These are phyloP conservation scores for Spea hammondii DNA, from an alignment of 2,797 vertebrate genomes.

Conservation along the genomic window DNA sequence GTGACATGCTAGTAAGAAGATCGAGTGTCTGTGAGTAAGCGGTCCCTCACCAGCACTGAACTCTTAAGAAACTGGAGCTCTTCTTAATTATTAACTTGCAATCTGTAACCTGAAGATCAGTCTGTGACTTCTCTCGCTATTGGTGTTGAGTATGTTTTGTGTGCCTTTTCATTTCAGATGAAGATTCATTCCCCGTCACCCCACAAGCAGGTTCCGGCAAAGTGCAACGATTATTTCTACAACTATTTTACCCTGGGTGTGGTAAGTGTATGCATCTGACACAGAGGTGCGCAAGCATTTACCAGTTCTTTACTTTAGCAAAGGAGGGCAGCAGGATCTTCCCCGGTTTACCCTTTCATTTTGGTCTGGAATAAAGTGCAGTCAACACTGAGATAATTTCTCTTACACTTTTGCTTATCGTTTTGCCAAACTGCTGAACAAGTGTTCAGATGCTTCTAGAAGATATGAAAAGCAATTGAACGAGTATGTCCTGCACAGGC, in stretches of 20 bases:
- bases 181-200: constrained; percentile 98
- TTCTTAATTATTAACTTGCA: background rate
- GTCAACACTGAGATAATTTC: too few species aligned
- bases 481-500: too few species aligned
- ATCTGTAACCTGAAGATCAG: background rate
- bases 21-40: background rate
- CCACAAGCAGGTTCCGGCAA: constrained; percentile 96
- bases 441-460: too few species aligned
- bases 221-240: constrained; percentile 99
- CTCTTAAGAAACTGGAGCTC: background rate
- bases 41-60: background rate
- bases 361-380: too few species aligned
- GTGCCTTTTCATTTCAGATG: constrained; percentile 77
- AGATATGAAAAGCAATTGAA: too few species aligned
- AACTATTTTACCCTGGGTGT: constrained; percentile 98
- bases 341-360: too few species aligned
- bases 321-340: too few species aligned
- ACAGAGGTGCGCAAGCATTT: background rate
- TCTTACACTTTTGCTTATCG: too few species aligned
- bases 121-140: background rate
- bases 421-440: too few species aligned
- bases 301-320: background rate
- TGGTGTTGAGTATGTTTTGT: background rate
- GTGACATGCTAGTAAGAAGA: background rate
- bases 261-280: constrained; percentile 73